A percentile compares a stretch with the other conserved stretches of the same genome.
Evolutionary conservation across 1,140 invertebrate species (phyloP).

Genomic region (Hycleus cichorii): DNA sequence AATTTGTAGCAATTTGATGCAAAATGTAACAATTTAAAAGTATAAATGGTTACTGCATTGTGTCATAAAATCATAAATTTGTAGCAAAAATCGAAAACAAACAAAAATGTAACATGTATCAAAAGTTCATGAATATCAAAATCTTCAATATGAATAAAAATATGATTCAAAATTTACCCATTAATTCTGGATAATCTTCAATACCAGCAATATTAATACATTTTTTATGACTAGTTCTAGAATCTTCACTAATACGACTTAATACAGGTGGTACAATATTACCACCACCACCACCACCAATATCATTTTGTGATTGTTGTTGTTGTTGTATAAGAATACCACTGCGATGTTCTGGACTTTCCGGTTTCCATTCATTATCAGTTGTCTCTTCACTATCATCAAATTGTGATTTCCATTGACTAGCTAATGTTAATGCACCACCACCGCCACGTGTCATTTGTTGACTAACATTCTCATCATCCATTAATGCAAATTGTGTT

Average conservation of each 20-base stretch:
- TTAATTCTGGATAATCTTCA: constrained; percentile 59
- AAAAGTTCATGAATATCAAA: background rate
- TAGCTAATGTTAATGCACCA: constrained; percentile 73
- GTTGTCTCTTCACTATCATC: constrained; percentile 87
- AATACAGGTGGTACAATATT: constrained; percentile 39
- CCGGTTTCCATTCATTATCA: constrained; percentile 87
- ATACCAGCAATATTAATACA: constrained; percentile 61
- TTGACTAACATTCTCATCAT: constrained; percentile 88
- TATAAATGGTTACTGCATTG: background rate
- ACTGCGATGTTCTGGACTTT: constrained; percentile 62
- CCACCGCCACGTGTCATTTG: constrained; percentile 70
- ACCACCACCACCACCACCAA: constrained; percentile 17
- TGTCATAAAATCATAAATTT: background rate
- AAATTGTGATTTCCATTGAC: constrained; percentile 91
- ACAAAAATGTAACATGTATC: background rate
- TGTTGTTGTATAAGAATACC: background rate
- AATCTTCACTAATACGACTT: constrained; percentile 54
- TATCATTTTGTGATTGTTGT: constrained; percentile 23
- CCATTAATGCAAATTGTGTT: constrained; percentile 85
- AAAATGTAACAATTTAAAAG: background rate
- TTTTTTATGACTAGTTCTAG: constrained; percentile 42
- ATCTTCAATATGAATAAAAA: background rate
- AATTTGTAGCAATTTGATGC: background rate
- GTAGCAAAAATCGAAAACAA: background rate
- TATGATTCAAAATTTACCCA: constrained; percentile 30